phyloP scores from a whole-genome alignment of 1,140 invertebrate species.

The Zelostemma sp. region DNA sequence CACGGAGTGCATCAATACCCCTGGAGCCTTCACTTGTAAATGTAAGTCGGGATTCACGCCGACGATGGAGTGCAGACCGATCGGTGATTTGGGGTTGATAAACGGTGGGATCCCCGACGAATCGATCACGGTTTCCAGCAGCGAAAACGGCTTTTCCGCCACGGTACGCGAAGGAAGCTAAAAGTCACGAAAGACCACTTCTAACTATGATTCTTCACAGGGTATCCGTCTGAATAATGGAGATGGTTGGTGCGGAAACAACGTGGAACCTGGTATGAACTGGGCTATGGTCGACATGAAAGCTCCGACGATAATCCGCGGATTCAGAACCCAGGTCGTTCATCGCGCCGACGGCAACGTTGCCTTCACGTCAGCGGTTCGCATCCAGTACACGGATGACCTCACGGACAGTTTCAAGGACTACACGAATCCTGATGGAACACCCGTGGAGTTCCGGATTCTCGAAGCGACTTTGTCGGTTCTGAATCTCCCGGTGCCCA shows the following conservation, averaged over 20 bases:
- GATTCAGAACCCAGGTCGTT: conserved; percentile 91
- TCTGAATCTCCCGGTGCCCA: conserved; percentile 89
- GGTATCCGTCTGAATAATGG: conserved; percentile 85
- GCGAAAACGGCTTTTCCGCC: conserved; percentile 86
- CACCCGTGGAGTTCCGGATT: conserved; percentile 92
- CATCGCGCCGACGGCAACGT: conserved; percentile 81
- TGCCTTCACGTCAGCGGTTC: conserved; percentile 89
- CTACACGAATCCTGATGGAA: conserved; percentile 91
- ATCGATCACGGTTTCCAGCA: conserved; percentile 86
- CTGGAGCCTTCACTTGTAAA: conserved; percentile 92
- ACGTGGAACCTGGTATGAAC: conserved; percentile 85
- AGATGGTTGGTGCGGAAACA: conserved; percentile 91
- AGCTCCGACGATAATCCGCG: conserved; percentile 90
- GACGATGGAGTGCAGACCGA: conserved; percentile 89
- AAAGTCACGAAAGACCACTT: too few relatives aligned
- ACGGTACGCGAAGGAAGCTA: conserved; percentile 72
- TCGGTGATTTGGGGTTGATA: conserved; percentile 88
- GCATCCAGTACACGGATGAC: conserved; percentile 89
- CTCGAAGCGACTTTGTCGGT: conserved; percentile 89
- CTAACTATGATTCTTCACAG: conserved; percentile 65
- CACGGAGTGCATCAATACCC: conserved; percentile 91
- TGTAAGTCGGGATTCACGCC: conserved; percentile 88
- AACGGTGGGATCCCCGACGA: conserved; percentile 92
- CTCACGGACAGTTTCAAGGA: conserved; percentile 91
- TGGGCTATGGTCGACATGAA: conserved; percentile 91